Base-by-base conservation (phyloP, 2,888 invertebrate species). In the Sphecodes monilicornis region DNA sequence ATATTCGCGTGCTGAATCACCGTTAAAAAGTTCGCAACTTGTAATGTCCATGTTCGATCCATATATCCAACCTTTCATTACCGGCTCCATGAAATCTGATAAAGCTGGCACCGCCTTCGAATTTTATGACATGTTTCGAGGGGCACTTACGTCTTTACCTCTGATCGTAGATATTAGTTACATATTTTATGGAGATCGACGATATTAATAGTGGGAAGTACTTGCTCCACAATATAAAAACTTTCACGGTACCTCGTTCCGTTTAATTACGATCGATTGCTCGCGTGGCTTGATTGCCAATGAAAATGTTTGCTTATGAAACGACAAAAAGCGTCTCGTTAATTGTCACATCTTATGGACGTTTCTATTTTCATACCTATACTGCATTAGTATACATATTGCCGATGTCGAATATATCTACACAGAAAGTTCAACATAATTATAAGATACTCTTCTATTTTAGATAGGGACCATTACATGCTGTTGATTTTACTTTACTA, bases 11-110 rank as follows among this genome's bases (percentile, higher is more conserved):
- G 78, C 36, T 41, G 57, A 76, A 76, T 68, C 84, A 29, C 64
- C 54, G 69, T 41, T 57, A 69, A 76, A 76, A 74, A 75, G 32
- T 71, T 80, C 18, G n/a, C 22, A 57, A 83, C 43, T 78, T 84
- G 36, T 79, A 78, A 83, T 72, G 46, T 46, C 32, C 71, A 68
- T 75, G 66, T 60, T n/a, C 50, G 66, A 13, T 11, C 80, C 72
- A 76, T 79, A 57, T 74, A 74, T 82, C 46, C 57, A n/a, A 50
- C n/a, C 46, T 50, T 77, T 74, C 76, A 41, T 74, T 32, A 22
- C 41, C 46, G 39, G 13, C 50, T 29, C 4, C 66, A 50, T n/a
- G 70, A 69, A 82, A 77, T 82, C 66, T 77, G 74, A 73, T 74
- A 77, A 69, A 50, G 43, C 29, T 29, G 54, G 26, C 16, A 46